Percentiles rank a stretch among this genome's conserved stretches.
Conservation (phyloP, 2,888 invertebrate species). For the Salticus scenicus region DNA sequence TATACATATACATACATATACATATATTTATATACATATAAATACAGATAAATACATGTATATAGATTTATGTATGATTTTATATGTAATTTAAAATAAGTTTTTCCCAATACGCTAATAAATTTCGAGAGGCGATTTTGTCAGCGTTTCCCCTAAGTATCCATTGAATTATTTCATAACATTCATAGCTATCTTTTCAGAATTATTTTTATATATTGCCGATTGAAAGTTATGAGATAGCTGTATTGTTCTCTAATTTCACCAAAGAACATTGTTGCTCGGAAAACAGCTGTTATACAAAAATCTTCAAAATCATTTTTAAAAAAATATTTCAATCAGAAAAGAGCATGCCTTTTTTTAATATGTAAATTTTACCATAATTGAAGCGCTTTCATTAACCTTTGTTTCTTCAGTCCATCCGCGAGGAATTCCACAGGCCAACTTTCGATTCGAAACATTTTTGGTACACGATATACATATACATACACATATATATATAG, state of each 20-base stretch:
- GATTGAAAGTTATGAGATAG: neutral
- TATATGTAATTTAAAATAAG: neutral
- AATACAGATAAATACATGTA: no score
- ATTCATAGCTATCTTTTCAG: neutral
- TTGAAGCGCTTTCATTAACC: neutral
- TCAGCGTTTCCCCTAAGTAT: neutral
- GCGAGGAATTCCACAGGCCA: neutral
- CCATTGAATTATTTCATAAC: neutral
- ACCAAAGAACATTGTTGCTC: neutral
- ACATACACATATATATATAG: no score
- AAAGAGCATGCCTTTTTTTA: neutral
- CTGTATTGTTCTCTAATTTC: neutral
- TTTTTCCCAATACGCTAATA: slow-evolving; percentile 26
- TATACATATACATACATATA: no score
- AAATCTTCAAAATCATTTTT: neutral
- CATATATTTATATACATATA: no score
- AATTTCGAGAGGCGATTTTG: slow-evolving; percentile 28
- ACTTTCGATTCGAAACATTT: neutral
- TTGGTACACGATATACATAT: no score
- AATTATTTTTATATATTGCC: neutral
- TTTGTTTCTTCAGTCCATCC: neutral
- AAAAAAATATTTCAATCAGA: neutral
- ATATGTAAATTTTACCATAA: neutral
- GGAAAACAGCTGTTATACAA: neutral
- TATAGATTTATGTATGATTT: no score